Evolutionary conservation across 2,888 invertebrate species (phyloP), one percentile per base, ranked within the genome.

Genomic region (Chaetoderma sp.): DNA sequence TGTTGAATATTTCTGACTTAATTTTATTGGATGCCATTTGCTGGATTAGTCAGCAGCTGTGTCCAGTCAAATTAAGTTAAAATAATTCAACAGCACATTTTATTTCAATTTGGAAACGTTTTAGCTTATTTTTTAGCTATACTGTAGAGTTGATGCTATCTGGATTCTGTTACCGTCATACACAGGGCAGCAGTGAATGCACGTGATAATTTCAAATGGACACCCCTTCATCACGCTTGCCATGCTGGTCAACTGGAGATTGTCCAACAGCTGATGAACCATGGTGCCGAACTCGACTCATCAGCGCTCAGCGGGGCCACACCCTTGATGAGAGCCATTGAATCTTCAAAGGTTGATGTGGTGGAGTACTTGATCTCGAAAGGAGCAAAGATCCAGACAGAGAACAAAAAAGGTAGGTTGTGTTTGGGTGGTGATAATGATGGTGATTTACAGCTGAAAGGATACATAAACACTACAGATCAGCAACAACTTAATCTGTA

Each of bases 171-270:
- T n/a, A n/a, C n/a, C n/a, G n/a, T n/a, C n/a, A n/a, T n/a, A n/a
- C n/a, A n/a, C n/a, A 86, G 85, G 45, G 86, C 86, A 16, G 70
- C 75, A 49, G 77, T 86, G 16, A 85, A 86, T 76, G 76, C 83
- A 2, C 69, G 78, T 47, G 87, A 87, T 71, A 86, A 87, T 70
- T 86, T 87, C 71, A 83, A 86, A 63, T 87, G 87, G 87, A 86
- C 86, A 18, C 83, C 87, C 1, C 71, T 87, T 8, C 87, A 87
- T 64, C 84, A 86, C 70, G 87, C 87, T 3, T 85, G 84, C 65
- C 86, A 87, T 67, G 75, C 83, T 3, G 87, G 86, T 4, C 80
- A 82, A 65, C 66, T 82, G 42, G 85, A 86, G 59, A 77, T 87
- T 42, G 86, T 86, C 4, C 78, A 84, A 63, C 75, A 75, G 21